phyloP scores from a whole-genome alignment of 2,888 invertebrate genomes.

The Eucriotettix oculatus region DNA sequence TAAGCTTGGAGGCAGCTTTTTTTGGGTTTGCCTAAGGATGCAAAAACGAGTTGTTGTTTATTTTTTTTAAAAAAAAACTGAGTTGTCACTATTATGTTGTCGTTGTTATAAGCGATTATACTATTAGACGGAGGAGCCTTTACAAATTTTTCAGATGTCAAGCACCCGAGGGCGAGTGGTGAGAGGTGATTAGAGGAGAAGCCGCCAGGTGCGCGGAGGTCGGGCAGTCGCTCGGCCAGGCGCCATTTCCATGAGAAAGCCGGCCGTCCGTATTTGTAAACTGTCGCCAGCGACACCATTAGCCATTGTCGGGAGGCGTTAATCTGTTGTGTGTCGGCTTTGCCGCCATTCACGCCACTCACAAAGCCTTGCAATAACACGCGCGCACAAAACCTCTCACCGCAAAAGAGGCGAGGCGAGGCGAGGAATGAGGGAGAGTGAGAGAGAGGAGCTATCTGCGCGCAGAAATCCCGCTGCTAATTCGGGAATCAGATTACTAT shows the following conservation, averaged over 20 bases:
- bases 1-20: too few relatives aligned
- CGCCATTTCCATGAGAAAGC: neutral
- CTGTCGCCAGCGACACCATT: neutral
- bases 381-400: neutral
- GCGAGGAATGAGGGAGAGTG: too few relatives aligned
- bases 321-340: neutral
- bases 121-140: too few relatives aligned
- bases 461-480: neutral
- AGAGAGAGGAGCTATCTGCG: neutral
- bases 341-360: neutral
- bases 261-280: neutral
- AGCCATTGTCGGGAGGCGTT: neutral
- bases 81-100: too few relatives aligned
- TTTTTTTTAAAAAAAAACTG: too few relatives aligned
- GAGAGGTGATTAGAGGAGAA: neutral
- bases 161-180: neutral
- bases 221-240: neutral
- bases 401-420: neutral
- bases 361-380: neutral
- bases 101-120: too few relatives aligned
- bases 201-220: neutral
- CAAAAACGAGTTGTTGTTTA: too few relatives aligned
- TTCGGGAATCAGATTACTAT: neutral
- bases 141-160: too few relatives aligned
- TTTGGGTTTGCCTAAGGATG: too few relatives aligned